These are phyloP conservation scores for Nomada goodeniana DNA, from an alignment of 2,888 invertebrate genomes.

Conservation along the genomic window DNA sequence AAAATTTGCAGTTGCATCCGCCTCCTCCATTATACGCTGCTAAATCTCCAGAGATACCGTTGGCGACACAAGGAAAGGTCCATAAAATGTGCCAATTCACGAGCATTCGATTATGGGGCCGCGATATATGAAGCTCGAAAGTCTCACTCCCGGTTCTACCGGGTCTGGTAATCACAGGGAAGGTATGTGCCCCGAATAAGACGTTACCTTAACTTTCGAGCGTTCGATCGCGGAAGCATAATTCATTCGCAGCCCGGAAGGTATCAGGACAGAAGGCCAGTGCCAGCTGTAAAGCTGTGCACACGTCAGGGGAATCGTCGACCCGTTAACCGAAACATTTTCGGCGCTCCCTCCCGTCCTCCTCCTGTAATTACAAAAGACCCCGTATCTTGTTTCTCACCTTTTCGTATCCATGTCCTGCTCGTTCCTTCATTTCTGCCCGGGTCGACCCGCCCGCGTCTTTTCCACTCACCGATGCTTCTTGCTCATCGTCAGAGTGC, in stretches of 20 bases:
- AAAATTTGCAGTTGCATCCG: not conserved
- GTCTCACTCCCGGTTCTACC: conserved; percentile 44
- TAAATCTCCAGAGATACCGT: conserved; percentile 12
- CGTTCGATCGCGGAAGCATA: conserved; percentile 58
- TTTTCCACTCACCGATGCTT: conserved; percentile 8
- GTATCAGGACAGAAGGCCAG: conserved; percentile 54
- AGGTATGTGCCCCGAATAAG: conserved; percentile 49
- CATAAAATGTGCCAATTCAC: conserved; percentile 54
- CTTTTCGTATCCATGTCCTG: conserved; percentile 22
- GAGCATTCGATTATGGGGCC: conserved; percentile 50
- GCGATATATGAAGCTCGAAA: conserved; percentile 49
- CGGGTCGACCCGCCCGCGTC: not conserved
- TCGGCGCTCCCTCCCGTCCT: conserved; percentile 8
- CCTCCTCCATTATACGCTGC: not conserved
- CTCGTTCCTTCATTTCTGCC: not conserved
- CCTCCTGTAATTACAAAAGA: conserved; percentile 57
- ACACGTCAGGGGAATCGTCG: conserved; percentile 21
- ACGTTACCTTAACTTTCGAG: conserved; percentile 64
- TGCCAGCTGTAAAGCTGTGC: conserved; percentile 22
- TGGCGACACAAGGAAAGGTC: not conserved
- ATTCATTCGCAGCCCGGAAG: conserved; percentile 63
- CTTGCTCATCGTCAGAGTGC: conserved; percentile 1
- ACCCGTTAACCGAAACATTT: conserved; percentile 50
- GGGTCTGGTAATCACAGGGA: conserved; percentile 60
- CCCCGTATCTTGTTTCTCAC: conserved; percentile 46